Base-by-base conservation (phyloP, 2,888 invertebrate species). In the Drosophila eohydei region DNA sequence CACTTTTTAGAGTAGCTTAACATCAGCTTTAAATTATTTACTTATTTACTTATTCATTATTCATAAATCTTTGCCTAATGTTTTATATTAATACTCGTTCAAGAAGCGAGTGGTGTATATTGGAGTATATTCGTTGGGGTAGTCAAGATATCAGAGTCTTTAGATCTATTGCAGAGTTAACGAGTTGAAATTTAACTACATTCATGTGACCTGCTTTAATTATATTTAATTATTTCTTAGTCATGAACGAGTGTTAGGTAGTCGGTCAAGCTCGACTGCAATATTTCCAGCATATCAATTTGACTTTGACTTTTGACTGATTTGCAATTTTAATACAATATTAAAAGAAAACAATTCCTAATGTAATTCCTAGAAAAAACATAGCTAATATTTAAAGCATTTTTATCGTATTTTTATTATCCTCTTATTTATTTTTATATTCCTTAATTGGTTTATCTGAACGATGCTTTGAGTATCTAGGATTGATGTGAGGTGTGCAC, bases 21-120 rank as follows among this genome's bases (percentile, higher is more conserved):
- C 43, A 6, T 21, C 36, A 21, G 50, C 50, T 50, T 50, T 50
- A 12, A 12, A 34, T 0, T 12, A 34, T 34, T 50, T 34, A 34
- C n/a, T n/a, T 34, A 16, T 34, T 32, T 12, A 34, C 32, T 34
- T 34, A 50, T 50, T 50, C 12, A 50, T 50, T 34, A 50, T 50
- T 50, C 34, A 50, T 34, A 21, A 7, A 50, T 12, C 16, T 12
- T 34, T 34, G 32, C 50, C 3, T 50, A 16, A 21, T 12, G 21
- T 21, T 34, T n/a, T 48, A 9, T n/a, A 30, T 34, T 16, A 16
- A 50, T 32, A 2, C 5, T 1, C 32, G 0, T 9, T 44, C 3
- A 12, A 5, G 5, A n/a, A 4, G 1, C 1, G n/a, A 32, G 5
- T 6, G 16, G 16, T 4, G 16, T 16, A 50, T 50, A 50, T 50